phyloP scores from a whole-genome alignment of 2,888 invertebrate genomes.

The Herminia tarsipennalis region DNA sequence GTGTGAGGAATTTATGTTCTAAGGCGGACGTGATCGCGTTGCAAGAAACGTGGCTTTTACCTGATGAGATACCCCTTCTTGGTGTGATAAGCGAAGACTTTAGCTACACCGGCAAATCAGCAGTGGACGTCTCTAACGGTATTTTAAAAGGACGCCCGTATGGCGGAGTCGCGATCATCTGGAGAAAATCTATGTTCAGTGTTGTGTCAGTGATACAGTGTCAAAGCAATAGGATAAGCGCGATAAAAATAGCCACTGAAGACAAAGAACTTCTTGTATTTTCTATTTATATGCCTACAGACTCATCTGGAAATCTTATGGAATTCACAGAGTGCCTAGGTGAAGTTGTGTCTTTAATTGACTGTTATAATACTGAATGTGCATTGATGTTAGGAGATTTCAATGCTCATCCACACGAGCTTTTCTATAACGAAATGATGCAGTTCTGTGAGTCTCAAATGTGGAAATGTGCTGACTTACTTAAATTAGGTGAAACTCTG shows the following conservation, averaged over 20 bases:
- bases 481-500: background rate
- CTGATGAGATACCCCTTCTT: conserved; percentile 10
- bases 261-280: conserved; percentile 3
- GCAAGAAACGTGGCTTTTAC: conserved; percentile 21
- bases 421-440: conserved; percentile 17
- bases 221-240: conserved; percentile 4
- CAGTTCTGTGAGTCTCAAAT: background rate
- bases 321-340: conserved; percentile 4
- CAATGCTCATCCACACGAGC: conserved; percentile 16
- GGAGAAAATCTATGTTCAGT: conserved; percentile 3
- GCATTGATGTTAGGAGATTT: conserved; percentile 6
- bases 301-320: conserved; percentile 4
- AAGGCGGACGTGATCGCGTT: conserved; percentile 11
- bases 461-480: conserved; percentile 3
- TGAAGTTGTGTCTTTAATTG: background rate
- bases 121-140: conserved; percentile 14
- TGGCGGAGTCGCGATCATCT: conserved; percentile 9
- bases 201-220: conserved; percentile 9
- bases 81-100: conserved; percentile 4
- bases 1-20: conserved; percentile 20
- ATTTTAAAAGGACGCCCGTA: conserved; percentile 2
- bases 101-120: conserved; percentile 12
- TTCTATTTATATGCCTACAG: conserved; percentile 11
- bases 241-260: background rate
- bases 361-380: conserved; percentile 13